Conservation (phyloP, 1,140 invertebrate genomes). For the Drosophila busckii region DNA sequence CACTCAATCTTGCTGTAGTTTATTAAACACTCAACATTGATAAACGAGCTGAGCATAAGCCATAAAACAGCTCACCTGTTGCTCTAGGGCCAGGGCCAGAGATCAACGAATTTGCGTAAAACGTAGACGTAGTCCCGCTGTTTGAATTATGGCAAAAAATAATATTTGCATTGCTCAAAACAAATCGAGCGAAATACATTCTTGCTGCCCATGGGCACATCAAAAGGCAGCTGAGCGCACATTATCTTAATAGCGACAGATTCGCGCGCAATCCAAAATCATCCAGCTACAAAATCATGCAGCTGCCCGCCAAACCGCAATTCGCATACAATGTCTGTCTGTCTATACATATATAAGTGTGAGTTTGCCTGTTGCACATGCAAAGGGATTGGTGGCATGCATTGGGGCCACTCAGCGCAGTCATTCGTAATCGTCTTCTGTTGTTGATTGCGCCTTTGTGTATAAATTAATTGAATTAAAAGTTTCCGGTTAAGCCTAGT, state of each 20-base stretch:
- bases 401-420: no score
- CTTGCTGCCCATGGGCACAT: conserved; percentile 23
- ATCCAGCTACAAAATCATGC: conserved; percentile 43
- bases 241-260: conserved; percentile 34
- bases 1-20: no score
- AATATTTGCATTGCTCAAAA: conserved; percentile 37
- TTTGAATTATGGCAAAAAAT: conserved; percentile 46
- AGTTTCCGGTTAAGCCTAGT: conserved; percentile 76
- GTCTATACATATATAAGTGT: conserved; percentile 4
- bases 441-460: conserved; percentile 75
- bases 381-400: neutral
- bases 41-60: no score
- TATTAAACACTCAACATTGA: no score
- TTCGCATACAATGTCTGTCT: conserved; percentile 35
- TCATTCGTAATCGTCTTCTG: conserved; percentile 40
- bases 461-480: conserved; percentile 79
- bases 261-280: neutral
- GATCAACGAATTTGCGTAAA: conserved; percentile 14
- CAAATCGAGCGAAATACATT: conserved; percentile 40
- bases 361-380: no score
- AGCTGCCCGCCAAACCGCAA: conserved; percentile 49
- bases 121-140: conserved; percentile 21
- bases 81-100: conserved; percentile 8
- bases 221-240: conserved; percentile 28
- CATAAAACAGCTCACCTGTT: conserved; percentile 60